Base-by-base conservation (phyloP, 2,888 invertebrate genomes). In the Sclerodermus sp. region DNA sequence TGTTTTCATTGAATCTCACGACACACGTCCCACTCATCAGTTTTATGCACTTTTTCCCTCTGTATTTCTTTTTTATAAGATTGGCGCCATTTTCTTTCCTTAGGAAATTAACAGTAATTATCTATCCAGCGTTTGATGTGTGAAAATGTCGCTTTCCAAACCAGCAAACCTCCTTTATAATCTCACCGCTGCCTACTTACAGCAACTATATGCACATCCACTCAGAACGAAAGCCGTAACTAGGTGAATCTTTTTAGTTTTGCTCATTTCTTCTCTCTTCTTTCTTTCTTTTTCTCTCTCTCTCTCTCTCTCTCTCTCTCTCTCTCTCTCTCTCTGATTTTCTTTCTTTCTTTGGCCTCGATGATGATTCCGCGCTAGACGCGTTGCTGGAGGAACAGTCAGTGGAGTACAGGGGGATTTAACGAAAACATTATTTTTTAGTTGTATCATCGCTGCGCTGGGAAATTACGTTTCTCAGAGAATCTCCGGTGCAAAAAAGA, bases 181-280 rank as follows among this genome's bases (percentile, higher is more conserved):
- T 64, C 79, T 89, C 45, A 68, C 89, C 30, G 84, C 86, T 43
- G 83, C 84, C 36, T 92, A 91, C 79, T 84, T 91, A 68, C 85
- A 87, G 64, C 88, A 88, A 71, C 80, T 91, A 42, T 90, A 89
- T 72, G 83, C 84, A 54, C 84, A 87, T 78, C 91, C 91, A 0
- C 81, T 91, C 46, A 85, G 84, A 72, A 92, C 91, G 1, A 90
- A 90, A 81, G 86, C 90, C 32, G 79, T 91, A 45, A 90, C 89
- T 51, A 89, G 90, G 91, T 91, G 82, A 81, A 79, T 49, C n/a
- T n/a, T n/a, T 45, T 36, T 30, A 34, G 10, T 31, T 38, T 41
- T 38, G 12, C 16, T 45, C 16, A 46, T 37, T 32, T 17, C 42
- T 18, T 43, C 13, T 10, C 13, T 29, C 10, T 9, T 9, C 23